Evolutionary conservation across 2,113 vertebrate genomes (phyloP).

Genomic region (Leucosticte australis): DNA sequence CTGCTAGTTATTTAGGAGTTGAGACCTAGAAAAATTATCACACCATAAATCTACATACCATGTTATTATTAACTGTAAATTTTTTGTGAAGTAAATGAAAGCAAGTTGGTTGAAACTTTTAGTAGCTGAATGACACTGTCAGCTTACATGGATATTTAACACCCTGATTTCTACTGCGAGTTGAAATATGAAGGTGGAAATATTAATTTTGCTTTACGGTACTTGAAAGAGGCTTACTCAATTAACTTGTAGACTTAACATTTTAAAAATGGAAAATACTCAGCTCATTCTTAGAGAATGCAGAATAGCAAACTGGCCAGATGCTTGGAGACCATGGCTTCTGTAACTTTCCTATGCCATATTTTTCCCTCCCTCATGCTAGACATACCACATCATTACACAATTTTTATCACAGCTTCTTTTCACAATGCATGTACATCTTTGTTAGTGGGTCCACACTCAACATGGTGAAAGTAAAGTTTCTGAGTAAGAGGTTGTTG

Average conservation of each 20-base stretch:
- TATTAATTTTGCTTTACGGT: constrained; percentile 20
- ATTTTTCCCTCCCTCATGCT: constrained; percentile 5
- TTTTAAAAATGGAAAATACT: constrained; percentile 35
- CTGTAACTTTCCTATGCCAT: constrained; percentile 12
- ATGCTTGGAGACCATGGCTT: background rate
- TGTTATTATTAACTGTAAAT: background rate
- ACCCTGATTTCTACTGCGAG: background rate
- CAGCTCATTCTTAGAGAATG: constrained; percentile 19
- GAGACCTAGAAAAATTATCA: background rate
- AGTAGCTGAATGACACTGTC: background rate
- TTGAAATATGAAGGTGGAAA: constrained; percentile 27
- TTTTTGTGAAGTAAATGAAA: background rate
- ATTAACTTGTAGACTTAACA: constrained; percentile 13
- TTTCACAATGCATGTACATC: background rate
- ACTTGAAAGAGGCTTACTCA: constrained; percentile 5
- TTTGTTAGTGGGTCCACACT: background rate
- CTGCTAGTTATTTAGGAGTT: background rate
- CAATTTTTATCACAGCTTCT: background rate
- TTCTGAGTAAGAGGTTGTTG: background rate
- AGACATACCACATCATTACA: background rate
- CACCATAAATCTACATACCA: background rate
- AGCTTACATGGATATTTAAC: background rate
- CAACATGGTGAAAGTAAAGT: background rate
- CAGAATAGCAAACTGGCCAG: background rate
- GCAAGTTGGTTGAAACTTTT: background rate